A percentile compares a stretch with the other conserved stretches of the same genome.
phyloP scores from a whole-genome alignment of 2,113 vertebrate genomes.

The Oreochromis spilurus region DNA sequence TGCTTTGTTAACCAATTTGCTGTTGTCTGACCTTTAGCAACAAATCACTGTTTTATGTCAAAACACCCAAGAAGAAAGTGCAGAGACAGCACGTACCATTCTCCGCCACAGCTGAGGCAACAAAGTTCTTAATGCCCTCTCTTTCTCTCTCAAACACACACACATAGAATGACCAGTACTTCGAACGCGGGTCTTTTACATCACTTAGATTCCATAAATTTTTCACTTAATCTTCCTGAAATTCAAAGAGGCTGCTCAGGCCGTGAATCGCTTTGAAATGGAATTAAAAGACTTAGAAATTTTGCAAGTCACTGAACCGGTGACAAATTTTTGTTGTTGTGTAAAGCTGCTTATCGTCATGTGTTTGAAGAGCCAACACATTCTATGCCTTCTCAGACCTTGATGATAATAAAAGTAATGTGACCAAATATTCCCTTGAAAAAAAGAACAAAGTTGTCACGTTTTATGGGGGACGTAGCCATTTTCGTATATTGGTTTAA shows the following conservation, averaged over 20 bases:
- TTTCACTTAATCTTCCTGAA: slow-evolving; percentile 20
- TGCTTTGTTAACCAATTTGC: slow-evolving; percentile 33
- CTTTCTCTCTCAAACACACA: not conserved
- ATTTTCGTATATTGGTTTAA: not conserved
- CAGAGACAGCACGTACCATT: slow-evolving; percentile 58
- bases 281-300: not conserved
- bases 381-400: not conserved
- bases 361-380: not conserved
- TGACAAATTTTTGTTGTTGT: not conserved
- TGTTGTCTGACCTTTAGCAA: slow-evolving; percentile 28
- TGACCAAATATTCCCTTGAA: not conserved
- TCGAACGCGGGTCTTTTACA: not conserved
- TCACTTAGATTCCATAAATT: slow-evolving; percentile 8
- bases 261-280: not conserved
- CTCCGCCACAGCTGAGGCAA: slow-evolving; percentile 72
- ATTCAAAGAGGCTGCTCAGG: not conserved
- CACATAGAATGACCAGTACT: not conserved
- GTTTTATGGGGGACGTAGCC: not conserved
- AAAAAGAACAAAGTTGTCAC: not conserved
- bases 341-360: not conserved
- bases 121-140: slow-evolving; percentile 40
- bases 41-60: slow-evolving; percentile 48
- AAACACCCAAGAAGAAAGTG: slow-evolving; percentile 48
- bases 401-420: not conserved
- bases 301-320: not conserved